Evolutionary conservation across 2,113 vertebrate genomes (phyloP), one percentile per base, ranked within the genome.

Genomic region (Geococcyx californianus): DNA sequence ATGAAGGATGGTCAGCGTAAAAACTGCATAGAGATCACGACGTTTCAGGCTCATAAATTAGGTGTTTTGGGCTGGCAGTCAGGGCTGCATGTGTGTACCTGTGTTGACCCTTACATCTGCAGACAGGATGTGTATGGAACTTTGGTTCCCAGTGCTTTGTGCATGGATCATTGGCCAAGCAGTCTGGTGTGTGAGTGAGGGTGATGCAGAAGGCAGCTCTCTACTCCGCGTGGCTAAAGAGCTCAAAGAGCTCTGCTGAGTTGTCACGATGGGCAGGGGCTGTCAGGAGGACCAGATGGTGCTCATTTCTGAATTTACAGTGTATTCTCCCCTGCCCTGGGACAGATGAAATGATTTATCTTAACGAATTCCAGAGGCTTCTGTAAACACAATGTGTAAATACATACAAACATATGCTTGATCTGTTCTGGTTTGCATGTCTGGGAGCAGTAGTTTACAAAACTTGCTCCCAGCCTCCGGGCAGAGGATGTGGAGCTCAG

Each of bases 371-470:
- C 59, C 86, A 84, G 86, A 84, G 55, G 60, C 60, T 89, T 70
- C 42, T 29, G 33, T 87, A 81, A 93, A 94, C 86, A 84, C 36
- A 77, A 49, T 77, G 60, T 93, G 59, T 93, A 88, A 93, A 94
- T 73, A 42, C 8, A 20, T 31, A 33, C 31, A 88, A 91, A 69
- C 55, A 67, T 21, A 25, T 10, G 13, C 31, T 92, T 81, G 25
- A 55, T 81, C 55, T 69, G 70, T 59, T 87, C 26, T 74, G 75
- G 73, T 95, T 94, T 93, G 59, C 20, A 1, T 59, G 69, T 63
- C 40, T 86, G n/a, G 84, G 64, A 88, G n/a, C 54, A 52, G 38
- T 62, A 62, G 33, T 67, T 69, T 85, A 49, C 52, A 72, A 18
- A 84, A 38, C 47, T 69, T 47, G 42, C 26, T 93, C 38, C 47